Conservation (phyloP, 37 sponge, comb jelly and placozoan genomes). For the Ianthella basta region DNA sequence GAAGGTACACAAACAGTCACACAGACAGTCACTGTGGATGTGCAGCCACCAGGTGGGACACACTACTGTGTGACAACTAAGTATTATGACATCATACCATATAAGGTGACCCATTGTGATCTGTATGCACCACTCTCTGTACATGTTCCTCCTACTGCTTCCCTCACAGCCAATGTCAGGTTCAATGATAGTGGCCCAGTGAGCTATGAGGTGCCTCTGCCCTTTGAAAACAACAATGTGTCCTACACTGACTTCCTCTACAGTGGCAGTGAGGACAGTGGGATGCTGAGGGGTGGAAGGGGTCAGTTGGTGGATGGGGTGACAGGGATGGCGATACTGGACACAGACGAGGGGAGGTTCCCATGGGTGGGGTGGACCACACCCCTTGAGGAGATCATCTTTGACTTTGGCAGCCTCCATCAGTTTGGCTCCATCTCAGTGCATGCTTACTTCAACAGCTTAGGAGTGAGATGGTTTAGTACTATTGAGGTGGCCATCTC, state of each 20-base stretch:
- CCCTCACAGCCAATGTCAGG: background rate
- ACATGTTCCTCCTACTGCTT: background rate
- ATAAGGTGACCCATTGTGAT: no score
- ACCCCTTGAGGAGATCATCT: background rate
- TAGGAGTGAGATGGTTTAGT: background rate
- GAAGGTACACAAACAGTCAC: background rate
- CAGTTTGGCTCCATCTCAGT: background rate
- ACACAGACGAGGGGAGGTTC: background rate
- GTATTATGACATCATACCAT: no score
- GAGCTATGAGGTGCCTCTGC: background rate
- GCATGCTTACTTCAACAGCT: background rate
- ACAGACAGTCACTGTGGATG: background rate
- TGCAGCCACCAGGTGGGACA: background rate
- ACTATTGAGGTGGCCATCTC: conserved; percentile 1
- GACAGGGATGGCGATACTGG: background rate
- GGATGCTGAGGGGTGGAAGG: background rate
- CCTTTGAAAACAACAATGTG: background rate
- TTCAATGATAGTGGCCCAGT: background rate
- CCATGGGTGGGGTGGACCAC: conserved; percentile 19
- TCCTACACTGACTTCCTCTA: conserved; percentile 2
- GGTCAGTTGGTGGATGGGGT: conserved; percentile 19
- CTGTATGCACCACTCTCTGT: no score
- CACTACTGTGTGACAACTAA: background rate
- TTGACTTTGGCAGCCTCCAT: background rate
- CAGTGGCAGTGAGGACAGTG: background rate